Evolutionary conservation across 2,797 vertebrate genomes (phyloP).

Genomic region (Falco rusticolus): DNA sequence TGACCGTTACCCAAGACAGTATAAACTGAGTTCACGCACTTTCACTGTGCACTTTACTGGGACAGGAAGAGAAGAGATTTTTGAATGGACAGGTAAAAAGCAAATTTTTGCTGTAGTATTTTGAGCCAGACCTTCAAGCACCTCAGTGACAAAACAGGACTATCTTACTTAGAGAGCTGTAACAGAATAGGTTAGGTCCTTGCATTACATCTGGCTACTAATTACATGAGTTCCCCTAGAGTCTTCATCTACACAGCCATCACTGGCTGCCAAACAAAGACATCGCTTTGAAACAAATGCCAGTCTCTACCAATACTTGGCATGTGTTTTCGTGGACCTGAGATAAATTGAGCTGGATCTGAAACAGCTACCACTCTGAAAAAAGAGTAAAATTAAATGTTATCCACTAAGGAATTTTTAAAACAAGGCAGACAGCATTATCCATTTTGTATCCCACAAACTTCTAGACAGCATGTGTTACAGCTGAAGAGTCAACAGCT

Average conservation of each 20-base stretch:
- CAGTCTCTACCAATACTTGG: background rate
- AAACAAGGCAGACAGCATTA: background rate
- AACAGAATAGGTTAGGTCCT: background rate
- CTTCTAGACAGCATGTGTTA: background rate
- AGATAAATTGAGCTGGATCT: background rate
- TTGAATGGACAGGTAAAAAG: background rate
- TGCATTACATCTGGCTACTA: background rate
- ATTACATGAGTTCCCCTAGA: background rate
- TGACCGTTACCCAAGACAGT: background rate
- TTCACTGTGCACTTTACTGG: background rate
- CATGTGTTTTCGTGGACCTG: background rate
- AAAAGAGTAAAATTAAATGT: background rate
- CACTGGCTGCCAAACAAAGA: background rate
- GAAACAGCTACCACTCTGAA: background rate
- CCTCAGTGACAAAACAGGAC: background rate
- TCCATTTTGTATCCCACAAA: background rate
- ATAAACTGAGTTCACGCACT: background rate
- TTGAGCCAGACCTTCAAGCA: constrained; percentile 4
- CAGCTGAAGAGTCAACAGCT: background rate
- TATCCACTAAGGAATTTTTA: background rate
- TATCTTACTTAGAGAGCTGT: background rate
- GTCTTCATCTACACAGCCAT: background rate
- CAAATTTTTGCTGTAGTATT: background rate
- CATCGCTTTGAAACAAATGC: background rate
- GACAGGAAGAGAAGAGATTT: background rate